Conservation (phyloP, 2,113 vertebrate species). For the Guaruba guarouba region DNA sequence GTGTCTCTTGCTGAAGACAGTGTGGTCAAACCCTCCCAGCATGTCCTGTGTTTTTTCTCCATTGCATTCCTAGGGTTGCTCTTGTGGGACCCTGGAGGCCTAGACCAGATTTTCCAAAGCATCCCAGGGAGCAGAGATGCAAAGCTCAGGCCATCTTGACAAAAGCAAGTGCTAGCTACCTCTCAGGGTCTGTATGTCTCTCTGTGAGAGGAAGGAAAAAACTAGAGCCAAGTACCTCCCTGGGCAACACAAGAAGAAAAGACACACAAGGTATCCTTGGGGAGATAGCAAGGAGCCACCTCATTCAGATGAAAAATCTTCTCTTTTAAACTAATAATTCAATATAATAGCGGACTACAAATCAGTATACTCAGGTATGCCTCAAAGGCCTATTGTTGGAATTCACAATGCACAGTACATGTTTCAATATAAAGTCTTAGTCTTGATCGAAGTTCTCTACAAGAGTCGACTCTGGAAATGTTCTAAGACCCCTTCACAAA, state of each 20-base stretch:
- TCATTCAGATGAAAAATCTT: background rate
- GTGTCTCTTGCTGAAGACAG: background rate
- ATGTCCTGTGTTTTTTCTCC: background rate
- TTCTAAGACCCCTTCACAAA: background rate
- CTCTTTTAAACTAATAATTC: background rate
- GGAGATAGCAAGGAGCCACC: background rate
- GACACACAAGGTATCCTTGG: background rate
- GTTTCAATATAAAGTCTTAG: background rate
- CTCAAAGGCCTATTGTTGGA: background rate
- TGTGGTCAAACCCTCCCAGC: background rate
- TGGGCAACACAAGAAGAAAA: background rate
- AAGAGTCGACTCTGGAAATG: background rate
- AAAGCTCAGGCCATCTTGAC: background rate
- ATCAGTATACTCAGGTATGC: background rate
- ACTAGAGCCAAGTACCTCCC: background rate
- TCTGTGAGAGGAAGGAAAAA: background rate
- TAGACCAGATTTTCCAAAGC: background rate
- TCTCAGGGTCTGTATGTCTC: background rate
- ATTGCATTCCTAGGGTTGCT: background rate
- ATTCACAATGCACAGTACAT: background rate
- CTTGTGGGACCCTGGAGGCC: background rate
- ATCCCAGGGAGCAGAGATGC: background rate
- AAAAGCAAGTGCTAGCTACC: background rate
- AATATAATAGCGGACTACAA: background rate
- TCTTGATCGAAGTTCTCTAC: background rate